Base-by-base conservation (phyloP, 1,140 invertebrate species). In the Panagrolaimus sp. region DNA sequence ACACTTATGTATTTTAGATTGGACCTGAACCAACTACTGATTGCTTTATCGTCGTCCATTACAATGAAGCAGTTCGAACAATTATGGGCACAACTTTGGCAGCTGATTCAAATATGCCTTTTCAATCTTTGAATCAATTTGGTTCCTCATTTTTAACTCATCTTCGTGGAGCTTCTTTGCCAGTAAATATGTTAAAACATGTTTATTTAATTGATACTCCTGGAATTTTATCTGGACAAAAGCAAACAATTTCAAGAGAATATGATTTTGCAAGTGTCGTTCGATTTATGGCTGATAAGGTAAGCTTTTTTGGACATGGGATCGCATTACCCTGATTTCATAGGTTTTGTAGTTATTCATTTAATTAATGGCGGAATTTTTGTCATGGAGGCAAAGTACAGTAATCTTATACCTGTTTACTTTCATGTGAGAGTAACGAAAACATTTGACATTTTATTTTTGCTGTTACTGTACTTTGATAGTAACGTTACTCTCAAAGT, bases 111-210 rank as follows among this genome's bases (percentile, higher is more conserved):
- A 28, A 67, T 17, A 38, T 38, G 10, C 24, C 65, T 6, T 26
- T 67, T 8, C 28, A 67, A 43, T 26, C 43, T 47, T 8, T 17
- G 0, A 24, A 28, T 67, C 43, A 15, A 21, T 81, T 81, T 64
- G 79, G 79, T 21, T 68, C 71, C 43, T 45, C 43, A 0, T 81
- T 81, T 65, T 67, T 81, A 5, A 81, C 67, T 63, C 70, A 74
- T 15, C 68, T 81, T 24, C 70, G 70, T 21, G 70, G 66, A 24
- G 55, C 73, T 1, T 32, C 63, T 48, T 28, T 73, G 43, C n/a
- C 65, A n/a, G 43, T 92, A 92, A 65, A 84, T 91, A 47, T 91
- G 1, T 38, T 73, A 10, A 32, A 66, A 43, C 48, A 71, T 32
- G 48, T 75, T 24, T 76, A 45, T 14, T 12, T 73, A n/a, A 77